A percentile compares a stretch with the other conserved stretches of the same genome.
Conservation (phyloP, 2,888 invertebrate genomes). For the Agrochola litura region DNA sequence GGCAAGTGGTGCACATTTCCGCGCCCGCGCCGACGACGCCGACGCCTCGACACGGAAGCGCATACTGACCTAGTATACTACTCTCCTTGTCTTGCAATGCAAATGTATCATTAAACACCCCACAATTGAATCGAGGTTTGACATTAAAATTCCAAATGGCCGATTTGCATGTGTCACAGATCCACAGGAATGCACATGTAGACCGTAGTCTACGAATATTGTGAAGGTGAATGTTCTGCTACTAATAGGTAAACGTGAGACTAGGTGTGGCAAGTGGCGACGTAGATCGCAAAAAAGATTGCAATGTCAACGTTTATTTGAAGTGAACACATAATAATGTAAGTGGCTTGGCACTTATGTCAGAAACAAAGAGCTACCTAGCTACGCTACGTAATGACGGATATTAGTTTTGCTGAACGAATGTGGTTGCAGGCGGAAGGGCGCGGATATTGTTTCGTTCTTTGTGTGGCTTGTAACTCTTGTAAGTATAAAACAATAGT, state of each 20-base stretch:
- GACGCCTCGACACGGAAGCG: conserved; percentile 77
- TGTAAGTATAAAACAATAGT: conserved; percentile 24
- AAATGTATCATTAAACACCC: conserved; percentile 63
- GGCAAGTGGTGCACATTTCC: conserved; percentile 76
- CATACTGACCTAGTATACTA: conserved; percentile 80
- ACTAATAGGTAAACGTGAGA: conserved; percentile 25
- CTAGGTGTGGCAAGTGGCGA: conserved; percentile 34
- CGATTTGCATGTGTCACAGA: conserved; percentile 38
- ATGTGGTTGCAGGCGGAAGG: conserved; percentile 47
- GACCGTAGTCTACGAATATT: conserved; percentile 14
- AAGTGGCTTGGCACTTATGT: conserved; percentile 32
- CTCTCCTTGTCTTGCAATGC: conserved; percentile 68
- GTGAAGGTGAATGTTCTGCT: conserved; percentile 45
- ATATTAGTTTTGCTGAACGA: conserved; percentile 53
- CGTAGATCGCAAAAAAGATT: conserved; percentile 38
- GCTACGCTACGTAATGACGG: conserved; percentile 35
- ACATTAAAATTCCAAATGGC: conserved; percentile 46
- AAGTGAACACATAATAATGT: conserved; percentile 18
- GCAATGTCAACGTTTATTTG: conserved; percentile 37
- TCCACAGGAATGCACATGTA: conserved; percentile 32
- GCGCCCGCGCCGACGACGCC: conserved; percentile 70
- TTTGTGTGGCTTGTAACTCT: conserved; percentile 20
- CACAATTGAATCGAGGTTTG: conserved; percentile 54
- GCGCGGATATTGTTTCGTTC: conserved; percentile 41
- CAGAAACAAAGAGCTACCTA: conserved; percentile 37